Evolutionary conservation across 1,140 invertebrate species (phyloP), one percentile per base, ranked within the genome.

Genomic region (Meloidogyne floridensis): DNA sequence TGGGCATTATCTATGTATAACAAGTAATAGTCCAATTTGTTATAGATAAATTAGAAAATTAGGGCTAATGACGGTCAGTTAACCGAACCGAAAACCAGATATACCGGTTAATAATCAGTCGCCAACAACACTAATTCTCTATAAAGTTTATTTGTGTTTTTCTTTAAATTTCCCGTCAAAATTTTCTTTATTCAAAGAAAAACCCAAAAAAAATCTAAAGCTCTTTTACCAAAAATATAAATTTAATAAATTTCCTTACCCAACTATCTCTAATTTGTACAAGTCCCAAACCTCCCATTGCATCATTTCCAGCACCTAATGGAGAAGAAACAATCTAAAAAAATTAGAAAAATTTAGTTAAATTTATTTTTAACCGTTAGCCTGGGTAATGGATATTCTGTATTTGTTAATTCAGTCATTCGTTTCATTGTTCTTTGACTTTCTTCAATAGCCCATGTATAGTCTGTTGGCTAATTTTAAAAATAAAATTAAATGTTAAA

Each of bases 251-350:
- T 47, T 5, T 47, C 3, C 54, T 79, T 47, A 79, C 77, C 81
- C 80, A 83, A 74, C 70, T 82, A 10, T 82, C 81, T 18, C 74
- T 79, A 51, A 82, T 82, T 20, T 82, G 81, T 43, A 74, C 73
- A 15, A 82, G 53, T 53, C 81, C 81, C 10, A 83, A 69, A 65
- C 15, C 79, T 15, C 72, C 59, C 13, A 75, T 80, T 20, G 70
- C 81, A 73, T 82, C 81, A 56, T 80, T 82, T 11, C 71, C 72
- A 20, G 75, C 18, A 20, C 18, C 18, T 43, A 82, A 47, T 13
- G 81, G 81, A 51, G 70, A 70, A n/a, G 81, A 82, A n/a, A 82
- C 43, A 74, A 82, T 54, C 77, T 79, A 18, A 78, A 71, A 43
- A n/a, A 78, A 20, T 11, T 69, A 70, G n/a, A n/a, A n/a, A 13